phyloP scores from a whole-genome alignment of 2,797 vertebrate genomes.

The Ataeniobius toweri region DNA sequence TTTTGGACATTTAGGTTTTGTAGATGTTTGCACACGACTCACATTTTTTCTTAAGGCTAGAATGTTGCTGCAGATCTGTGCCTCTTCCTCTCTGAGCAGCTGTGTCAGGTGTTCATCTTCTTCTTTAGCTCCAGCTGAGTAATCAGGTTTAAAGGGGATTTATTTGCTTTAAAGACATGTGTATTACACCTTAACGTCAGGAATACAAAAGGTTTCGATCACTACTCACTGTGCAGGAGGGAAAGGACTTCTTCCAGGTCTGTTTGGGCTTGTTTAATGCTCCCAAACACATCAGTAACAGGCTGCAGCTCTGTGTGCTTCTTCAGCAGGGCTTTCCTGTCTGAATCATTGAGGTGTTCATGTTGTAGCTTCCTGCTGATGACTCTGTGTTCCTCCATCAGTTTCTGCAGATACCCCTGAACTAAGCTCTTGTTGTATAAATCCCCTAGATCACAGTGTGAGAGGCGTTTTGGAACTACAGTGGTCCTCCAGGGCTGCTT shows the following conservation, averaged over 20 bases:
- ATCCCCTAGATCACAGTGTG: slow-evolving; percentile 61
- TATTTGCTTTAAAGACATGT: slow-evolving; percentile 29
- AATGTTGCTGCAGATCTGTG: slow-evolving; percentile 75
- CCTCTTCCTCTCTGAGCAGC: slow-evolving; percentile 88
- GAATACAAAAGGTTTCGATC: background rate
- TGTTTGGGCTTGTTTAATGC: slow-evolving; percentile 71
- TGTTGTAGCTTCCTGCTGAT: slow-evolving; percentile 69
- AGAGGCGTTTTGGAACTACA: slow-evolving; percentile 11
- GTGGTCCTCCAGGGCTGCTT: background rate
- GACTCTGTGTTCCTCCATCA: slow-evolving; percentile 78
- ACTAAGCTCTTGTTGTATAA: slow-evolving; percentile 78
- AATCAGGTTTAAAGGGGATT: background rate
- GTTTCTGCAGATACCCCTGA: slow-evolving; percentile 78
- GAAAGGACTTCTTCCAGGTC: slow-evolving; percentile 84
- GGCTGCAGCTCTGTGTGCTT: slow-evolving; percentile 78
- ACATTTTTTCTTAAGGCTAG: slow-evolving; percentile 81
- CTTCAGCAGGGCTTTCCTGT: slow-evolving; percentile 70
- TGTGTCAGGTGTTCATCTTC: slow-evolving; percentile 84
- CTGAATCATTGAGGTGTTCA: slow-evolving; percentile 71
- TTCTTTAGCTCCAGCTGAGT: slow-evolving; percentile 60
- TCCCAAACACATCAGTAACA: slow-evolving; percentile 70
- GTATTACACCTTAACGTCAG: background rate
- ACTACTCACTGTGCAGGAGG: slow-evolving; percentile 79
- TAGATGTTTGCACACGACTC: slow-evolving; percentile 10
- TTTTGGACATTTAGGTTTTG: background rate